These are phyloP conservation scores for Argyresthia goedartella DNA, from an alignment of 2,888 invertebrate genomes.

Conservation along the genomic window DNA sequence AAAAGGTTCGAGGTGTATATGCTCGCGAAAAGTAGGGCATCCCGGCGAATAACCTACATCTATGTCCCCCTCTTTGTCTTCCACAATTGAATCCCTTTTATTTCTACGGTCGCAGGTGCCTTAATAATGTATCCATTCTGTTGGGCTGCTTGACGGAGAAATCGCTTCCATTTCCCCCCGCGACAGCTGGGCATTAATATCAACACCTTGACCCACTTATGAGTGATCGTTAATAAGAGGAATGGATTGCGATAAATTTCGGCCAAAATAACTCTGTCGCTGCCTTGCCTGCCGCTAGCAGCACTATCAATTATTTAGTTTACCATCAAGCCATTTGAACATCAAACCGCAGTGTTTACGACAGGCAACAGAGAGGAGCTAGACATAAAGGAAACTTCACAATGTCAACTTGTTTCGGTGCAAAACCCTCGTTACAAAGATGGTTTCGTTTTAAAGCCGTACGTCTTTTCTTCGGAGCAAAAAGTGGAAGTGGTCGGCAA, in stretches of 20 bases:
- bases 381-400: neutral
- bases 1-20: no score
- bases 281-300: constrained; percentile 1
- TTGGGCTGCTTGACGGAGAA: neutral
- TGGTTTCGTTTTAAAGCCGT: neutral
- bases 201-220: constrained; percentile 8
- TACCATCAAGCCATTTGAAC: constrained; percentile 19
- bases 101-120: no score
- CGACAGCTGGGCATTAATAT: neutral
- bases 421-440: neutral
- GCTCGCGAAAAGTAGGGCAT: no score
- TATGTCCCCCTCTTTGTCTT: no score
- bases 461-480: neutral
- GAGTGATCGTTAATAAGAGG: constrained; percentile 31
- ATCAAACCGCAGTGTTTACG: neutral
- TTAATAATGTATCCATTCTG: neutral
- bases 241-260: constrained; percentile 40
- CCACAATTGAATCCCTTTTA: no score
- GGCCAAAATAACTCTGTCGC: constrained; percentile 7
- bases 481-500: constrained; percentile 1
- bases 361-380: neutral
- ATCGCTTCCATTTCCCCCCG: neutral
- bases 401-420: neutral
- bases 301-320: constrained; percentile 27
- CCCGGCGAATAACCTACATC: no score